Conservation (phyloP, 2,113 vertebrate genomes). For the Pterocles orientalis region DNA sequence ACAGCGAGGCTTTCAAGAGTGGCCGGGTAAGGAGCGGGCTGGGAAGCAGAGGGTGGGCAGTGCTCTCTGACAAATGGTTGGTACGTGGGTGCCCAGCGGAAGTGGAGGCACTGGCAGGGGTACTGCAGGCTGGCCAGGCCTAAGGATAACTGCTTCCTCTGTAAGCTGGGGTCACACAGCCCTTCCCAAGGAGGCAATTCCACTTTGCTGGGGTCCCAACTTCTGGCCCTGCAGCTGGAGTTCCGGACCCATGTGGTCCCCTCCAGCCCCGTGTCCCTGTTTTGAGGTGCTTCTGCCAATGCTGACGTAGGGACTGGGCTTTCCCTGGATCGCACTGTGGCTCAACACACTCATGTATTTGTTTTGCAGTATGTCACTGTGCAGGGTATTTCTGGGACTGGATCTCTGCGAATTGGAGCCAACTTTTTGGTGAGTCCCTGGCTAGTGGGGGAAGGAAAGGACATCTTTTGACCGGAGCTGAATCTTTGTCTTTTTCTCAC, state of each 20-base stretch:
- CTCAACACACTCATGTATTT: not conserved
- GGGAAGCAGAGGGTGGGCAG: not conserved
- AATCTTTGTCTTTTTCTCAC: not conserved
- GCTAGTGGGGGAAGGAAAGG: not conserved
- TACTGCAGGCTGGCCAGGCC: not conserved
- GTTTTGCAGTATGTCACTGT: constrained; percentile 86
- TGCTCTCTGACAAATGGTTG: fast-evolving
- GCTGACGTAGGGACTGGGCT: not conserved
- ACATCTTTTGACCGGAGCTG: not conserved
- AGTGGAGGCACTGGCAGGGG: not conserved
- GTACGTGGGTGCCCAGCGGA: not conserved
- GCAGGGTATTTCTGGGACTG: constrained; percentile 96
- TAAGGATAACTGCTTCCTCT: not conserved
- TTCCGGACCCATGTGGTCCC: not conserved
- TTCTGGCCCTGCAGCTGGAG: not conserved
- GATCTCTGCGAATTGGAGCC: constrained; percentile 91
- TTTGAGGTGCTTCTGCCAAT: not conserved
- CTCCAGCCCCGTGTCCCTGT: not conserved
- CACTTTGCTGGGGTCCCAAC: not conserved
- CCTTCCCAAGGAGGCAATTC: not conserved
- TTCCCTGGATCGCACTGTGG: fast-evolving
- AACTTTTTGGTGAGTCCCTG: constrained; percentile 87
- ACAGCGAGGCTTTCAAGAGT: constrained; percentile 86
- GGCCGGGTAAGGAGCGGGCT: constrained; percentile 82
- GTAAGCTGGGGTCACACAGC: not conserved